Conservation (phyloP, 2,113 vertebrate species). For the Ceyx margarethae region DNA sequence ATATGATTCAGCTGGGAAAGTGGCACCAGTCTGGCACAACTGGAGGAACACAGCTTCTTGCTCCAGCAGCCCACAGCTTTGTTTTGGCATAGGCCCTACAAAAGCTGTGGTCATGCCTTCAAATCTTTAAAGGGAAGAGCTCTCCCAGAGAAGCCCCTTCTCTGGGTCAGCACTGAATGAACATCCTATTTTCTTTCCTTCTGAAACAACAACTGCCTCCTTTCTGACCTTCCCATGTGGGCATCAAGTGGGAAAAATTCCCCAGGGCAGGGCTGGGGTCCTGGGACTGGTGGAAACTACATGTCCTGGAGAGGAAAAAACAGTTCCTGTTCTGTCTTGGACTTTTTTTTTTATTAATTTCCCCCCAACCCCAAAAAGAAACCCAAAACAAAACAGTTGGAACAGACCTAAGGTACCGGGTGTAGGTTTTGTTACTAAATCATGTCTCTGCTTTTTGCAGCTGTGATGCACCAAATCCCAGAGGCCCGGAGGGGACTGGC, state of each 20-base stretch:
- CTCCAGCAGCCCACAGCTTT: not conserved
- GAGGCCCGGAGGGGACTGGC: not conserved
- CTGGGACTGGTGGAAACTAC: not conserved
- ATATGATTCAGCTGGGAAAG: not conserved
- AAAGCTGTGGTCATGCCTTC: not conserved
- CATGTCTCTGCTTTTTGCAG: not conserved
- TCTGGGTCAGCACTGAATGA: not conserved
- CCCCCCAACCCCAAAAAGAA: not conserved
- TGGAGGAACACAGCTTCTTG: not conserved
- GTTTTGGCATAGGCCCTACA: not conserved
- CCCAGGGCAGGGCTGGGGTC: not conserved
- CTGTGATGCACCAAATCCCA: not conserved
- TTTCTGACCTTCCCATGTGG: not conserved
- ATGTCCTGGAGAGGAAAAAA: not conserved
- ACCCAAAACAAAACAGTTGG: not conserved
- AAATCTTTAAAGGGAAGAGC: not conserved
- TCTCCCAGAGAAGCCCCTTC: not conserved
- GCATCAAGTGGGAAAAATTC: not conserved
- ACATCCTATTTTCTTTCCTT: not conserved
- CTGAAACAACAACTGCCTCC: not conserved
- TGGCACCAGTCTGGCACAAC: slow-evolving; percentile 22
- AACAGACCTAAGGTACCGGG: not conserved
- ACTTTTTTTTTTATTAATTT: not conserved
- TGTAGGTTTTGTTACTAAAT: not conserved
- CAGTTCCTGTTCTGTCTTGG: slow-evolving; percentile 18